Evolutionary conservation across 2,888 invertebrate genomes (phyloP).

Genomic region (Polymixis flavicincta): DNA sequence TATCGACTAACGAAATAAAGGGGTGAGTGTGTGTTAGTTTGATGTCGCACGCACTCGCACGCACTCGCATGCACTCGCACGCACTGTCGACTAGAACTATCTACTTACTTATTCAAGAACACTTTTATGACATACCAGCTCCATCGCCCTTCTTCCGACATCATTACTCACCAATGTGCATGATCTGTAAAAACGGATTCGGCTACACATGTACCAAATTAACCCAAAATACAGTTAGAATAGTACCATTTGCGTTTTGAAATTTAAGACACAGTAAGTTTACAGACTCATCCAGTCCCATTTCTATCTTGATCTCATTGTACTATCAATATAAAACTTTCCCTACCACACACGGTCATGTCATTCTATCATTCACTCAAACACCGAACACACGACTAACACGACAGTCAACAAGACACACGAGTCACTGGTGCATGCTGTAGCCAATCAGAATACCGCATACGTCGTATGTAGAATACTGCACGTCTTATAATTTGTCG

Average conservation of each 20-base stretch:
- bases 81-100: neutral
- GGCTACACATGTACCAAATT: neutral
- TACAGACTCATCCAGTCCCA: neutral
- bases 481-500: neutral
- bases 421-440: constrained; percentile 30
- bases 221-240: neutral
- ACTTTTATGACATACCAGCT: no score
- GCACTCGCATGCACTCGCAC: constrained; percentile 40
- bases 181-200: no score
- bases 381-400: neutral
- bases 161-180: no score
- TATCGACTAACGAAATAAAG: constrained; percentile 81
- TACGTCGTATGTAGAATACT: constrained; percentile 22
- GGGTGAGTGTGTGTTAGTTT: constrained; percentile 83
- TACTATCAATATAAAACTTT: neutral
- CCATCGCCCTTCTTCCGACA: no score
- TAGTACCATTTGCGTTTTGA: neutral
- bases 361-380: no score
- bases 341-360: neutral
- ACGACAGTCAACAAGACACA: neutral
- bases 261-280: neutral
- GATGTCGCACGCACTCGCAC: constrained; percentile 73
- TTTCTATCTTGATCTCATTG: no score
- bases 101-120: no score
- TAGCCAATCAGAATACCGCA: constrained; percentile 41